phyloP scores from a whole-genome alignment of 2,113 vertebrate species.

The Labrus mixtus region DNA sequence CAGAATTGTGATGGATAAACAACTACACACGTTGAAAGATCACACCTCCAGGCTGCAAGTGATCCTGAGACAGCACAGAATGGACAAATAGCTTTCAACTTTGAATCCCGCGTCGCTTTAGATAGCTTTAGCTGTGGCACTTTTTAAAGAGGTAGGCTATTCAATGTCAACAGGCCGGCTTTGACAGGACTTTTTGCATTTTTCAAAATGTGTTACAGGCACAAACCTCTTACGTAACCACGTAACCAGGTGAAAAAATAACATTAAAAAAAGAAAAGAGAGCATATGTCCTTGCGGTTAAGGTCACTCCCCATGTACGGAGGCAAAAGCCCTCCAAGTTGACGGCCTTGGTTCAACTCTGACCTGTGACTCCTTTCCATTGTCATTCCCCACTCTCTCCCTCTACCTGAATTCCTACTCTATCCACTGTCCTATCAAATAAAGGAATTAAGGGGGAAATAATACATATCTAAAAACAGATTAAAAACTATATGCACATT shows the following conservation, averaged over 20 bases:
- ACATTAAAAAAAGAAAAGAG: too few species aligned
- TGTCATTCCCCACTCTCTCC: too few species aligned
- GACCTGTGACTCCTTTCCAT: too few species aligned
- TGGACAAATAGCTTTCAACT: constrained; percentile 49
- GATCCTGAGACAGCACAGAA: constrained; percentile 59
- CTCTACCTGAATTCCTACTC: too few species aligned
- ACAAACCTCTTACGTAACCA: background rate
- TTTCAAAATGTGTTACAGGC: constrained; percentile 15
- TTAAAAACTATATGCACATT: too few species aligned
- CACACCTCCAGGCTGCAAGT: constrained; percentile 41
- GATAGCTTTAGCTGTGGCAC: constrained; percentile 48
- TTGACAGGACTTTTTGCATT: constrained; percentile 29
- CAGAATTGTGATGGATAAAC: constrained; percentile 65
- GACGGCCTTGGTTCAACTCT: too few species aligned
- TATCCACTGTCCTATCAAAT: too few species aligned
- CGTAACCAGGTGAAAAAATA: background rate
- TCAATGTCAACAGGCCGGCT: constrained; percentile 41
- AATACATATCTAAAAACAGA: too few species aligned
- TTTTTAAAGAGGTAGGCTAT: constrained; percentile 46
- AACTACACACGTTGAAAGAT: constrained; percentile 46
- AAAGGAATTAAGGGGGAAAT: background rate
- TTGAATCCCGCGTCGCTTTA: constrained; percentile 36
- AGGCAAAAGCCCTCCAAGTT: too few species aligned
- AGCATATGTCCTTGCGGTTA: too few species aligned
- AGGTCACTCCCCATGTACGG: too few species aligned